Conservation (phyloP, 2,888 invertebrate species). For the Polia nebulosa region DNA sequence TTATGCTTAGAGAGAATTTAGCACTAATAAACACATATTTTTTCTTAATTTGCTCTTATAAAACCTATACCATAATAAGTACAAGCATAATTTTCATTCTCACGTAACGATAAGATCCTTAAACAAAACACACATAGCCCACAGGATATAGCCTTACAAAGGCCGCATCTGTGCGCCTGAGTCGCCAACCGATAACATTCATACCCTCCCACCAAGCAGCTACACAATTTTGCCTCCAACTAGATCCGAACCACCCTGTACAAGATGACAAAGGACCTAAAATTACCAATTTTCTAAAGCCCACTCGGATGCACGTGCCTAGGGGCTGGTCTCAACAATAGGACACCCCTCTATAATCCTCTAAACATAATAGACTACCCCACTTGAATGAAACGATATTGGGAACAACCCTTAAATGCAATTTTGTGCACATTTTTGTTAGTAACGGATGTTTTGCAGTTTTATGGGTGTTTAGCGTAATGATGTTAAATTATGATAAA, state of each 20-base stretch:
- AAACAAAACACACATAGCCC: slow-evolving; percentile 5
- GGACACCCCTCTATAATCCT: slow-evolving; percentile 67
- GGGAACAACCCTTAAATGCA: slow-evolving; percentile 42
- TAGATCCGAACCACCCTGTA: slow-evolving; percentile 18
- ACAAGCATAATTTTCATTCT: neutral
- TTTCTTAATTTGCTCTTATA: neutral
- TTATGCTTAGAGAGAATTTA: too few relatives aligned
- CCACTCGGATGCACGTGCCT: slow-evolving; percentile 59
- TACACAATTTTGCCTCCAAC: slow-evolving; percentile 11
- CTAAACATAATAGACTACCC: slow-evolving; percentile 61
- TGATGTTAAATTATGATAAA: neutral
- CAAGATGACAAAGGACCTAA: slow-evolving; percentile 48
- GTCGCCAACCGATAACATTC: slow-evolving; percentile 27
- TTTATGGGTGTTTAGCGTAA: slow-evolving; percentile 22
- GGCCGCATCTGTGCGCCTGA: slow-evolving; percentile 20
- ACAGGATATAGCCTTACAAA: slow-evolving; percentile 15
- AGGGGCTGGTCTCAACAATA: slow-evolving; percentile 63
- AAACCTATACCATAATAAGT: neutral
- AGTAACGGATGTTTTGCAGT: slow-evolving; percentile 36
- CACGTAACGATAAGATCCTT: neutral
- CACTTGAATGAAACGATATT: slow-evolving; percentile 63
- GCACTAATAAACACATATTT: neutral
- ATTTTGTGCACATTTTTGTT: slow-evolving; percentile 47
- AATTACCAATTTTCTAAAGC: slow-evolving; percentile 47
- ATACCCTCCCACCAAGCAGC: neutral